Base-by-base conservation (phyloP, 1,140 invertebrate genomes). In the Caerostris extrusa region DNA sequence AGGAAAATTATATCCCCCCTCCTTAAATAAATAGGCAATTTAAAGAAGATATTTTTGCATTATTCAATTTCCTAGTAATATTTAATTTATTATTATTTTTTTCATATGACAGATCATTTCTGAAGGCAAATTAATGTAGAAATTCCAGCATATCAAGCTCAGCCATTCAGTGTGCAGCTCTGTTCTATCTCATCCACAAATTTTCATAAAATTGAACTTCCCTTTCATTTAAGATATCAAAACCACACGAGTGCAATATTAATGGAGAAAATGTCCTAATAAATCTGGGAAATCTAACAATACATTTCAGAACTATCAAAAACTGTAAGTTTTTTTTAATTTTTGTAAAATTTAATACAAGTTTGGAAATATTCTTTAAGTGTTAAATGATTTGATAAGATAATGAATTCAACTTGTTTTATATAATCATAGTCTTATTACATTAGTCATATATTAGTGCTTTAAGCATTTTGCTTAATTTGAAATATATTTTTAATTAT, bases 171-270 rank as follows among this genome's bases (percentile, higher is more conserved):
- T n/a, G 55, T 91, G 14, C 53, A 60, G 17, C 3, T 91, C 3
- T 91, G 71, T 61, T 81, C 69, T 17, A 6, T n/a, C 12, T 91
- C 89, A 8, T 8, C 14, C 12, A 61, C 19, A 17, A 81, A 81
- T 19, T 58, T 34, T 61, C 69, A 81, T 14, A 7, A 81, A 60
- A n/a, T 90, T 53, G 17, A 69, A 17, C 56, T 91, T 17, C 69
- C 89, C 3, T 17, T 91, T 60, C 89, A 91, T 82, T 10, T 77
- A 3, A 91, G 89, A n/a, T 91, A 91, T 81, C 67, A 81, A 81
- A 81, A 50, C 89, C 89, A 60, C 89, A 91, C 19, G 55, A 91
- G 3, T 91, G 89, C 34, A 7, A 60, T 17, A 60, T 50, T 14
- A 50, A 60, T 60, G 89, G 89, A 60, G 58, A 91, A 34, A 53